phyloP scores from a whole-genome alignment of 2,888 invertebrate genomes.

The Trachelus tabidus region DNA sequence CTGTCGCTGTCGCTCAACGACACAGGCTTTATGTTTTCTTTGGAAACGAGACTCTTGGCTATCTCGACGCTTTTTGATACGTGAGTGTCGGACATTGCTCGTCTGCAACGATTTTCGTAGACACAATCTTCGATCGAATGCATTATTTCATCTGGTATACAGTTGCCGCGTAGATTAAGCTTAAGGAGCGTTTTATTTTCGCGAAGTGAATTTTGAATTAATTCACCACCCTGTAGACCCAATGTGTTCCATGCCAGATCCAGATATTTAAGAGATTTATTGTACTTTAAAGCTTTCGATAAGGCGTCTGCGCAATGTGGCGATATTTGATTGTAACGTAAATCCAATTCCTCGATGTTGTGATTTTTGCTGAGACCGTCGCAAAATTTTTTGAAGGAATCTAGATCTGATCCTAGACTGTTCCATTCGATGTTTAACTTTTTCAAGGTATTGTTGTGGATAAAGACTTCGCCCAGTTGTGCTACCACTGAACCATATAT shows the following conservation, averaged over 20 bases:
- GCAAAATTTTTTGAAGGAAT: constrained; percentile 57
- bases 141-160: constrained; percentile 58
- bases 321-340: constrained; percentile 62
- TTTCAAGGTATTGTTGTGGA: constrained; percentile 55
- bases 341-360: constrained; percentile 56
- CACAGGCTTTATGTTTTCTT: constrained; percentile 16
- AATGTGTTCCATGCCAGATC: constrained; percentile 64
- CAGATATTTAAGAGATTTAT: constrained; percentile 53
- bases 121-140: constrained; percentile 47
- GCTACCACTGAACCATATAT: constrained; percentile 54
- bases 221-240: constrained; percentile 59
- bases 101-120: constrained; percentile 40
- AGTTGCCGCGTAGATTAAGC: constrained; percentile 60
- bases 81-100: constrained; percentile 26
- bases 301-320: constrained; percentile 54
- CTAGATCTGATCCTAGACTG: constrained; percentile 53
- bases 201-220: constrained; percentile 51
- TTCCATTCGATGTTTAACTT: constrained; percentile 60
- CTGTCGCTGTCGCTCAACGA: constrained; percentile 28
- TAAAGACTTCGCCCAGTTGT: constrained; percentile 57
- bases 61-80: constrained; percentile 26
- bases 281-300: constrained; percentile 47
- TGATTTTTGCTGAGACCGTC: constrained; percentile 56
- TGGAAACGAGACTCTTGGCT: constrained; percentile 19
- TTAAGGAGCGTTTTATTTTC: constrained; percentile 49